Evolutionary conservation across 2,113 vertebrate genomes (phyloP).

Genomic region (Corydoras maculifer): DNA sequence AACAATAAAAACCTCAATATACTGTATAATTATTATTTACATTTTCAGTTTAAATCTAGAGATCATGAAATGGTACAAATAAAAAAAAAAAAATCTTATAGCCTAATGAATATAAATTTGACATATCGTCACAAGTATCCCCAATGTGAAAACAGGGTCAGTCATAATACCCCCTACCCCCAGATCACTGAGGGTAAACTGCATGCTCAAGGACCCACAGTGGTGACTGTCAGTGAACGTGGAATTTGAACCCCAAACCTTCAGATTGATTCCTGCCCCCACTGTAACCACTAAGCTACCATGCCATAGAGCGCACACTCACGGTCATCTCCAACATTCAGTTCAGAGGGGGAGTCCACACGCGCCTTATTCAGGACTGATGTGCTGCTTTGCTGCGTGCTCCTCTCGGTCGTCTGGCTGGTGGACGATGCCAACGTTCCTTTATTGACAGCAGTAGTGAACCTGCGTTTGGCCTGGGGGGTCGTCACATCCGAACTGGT

Average conservation of each 20-base stretch:
- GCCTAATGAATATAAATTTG: too few relatives aligned
- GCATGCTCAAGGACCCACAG: conserved; percentile 18
- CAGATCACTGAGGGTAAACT: too few relatives aligned
- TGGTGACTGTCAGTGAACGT: too few relatives aligned
- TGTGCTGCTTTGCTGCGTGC: conserved; percentile 39
- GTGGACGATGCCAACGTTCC: conserved; percentile 41
- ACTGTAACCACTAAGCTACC: not conserved
- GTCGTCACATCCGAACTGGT: not conserved
- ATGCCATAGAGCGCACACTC: conserved; percentile 39
- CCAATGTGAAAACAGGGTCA: too few relatives aligned
- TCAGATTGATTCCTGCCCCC: not conserved
- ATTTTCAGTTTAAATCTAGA: too few relatives aligned
- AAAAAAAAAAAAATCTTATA: too few relatives aligned
- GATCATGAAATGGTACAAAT: too few relatives aligned
- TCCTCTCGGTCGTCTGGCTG: not conserved
- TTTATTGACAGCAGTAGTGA: conserved; percentile 48
- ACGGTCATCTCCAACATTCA: conserved; percentile 58
- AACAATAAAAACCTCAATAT: too few relatives aligned
- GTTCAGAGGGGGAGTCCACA: conserved; percentile 50
- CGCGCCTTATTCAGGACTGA: conserved; percentile 42
- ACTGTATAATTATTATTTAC: too few relatives aligned
- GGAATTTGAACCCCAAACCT: conserved; percentile 12
- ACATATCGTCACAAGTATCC: too few relatives aligned
- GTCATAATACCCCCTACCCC: too few relatives aligned
- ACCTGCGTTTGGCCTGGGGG: not conserved